A percentile compares a stretch with the other conserved stretches of the same genome.
These are phyloP conservation scores for Mormyrus lacerda DNA, from an alignment of 2,113 vertebrate species.

Conservation along the genomic window DNA sequence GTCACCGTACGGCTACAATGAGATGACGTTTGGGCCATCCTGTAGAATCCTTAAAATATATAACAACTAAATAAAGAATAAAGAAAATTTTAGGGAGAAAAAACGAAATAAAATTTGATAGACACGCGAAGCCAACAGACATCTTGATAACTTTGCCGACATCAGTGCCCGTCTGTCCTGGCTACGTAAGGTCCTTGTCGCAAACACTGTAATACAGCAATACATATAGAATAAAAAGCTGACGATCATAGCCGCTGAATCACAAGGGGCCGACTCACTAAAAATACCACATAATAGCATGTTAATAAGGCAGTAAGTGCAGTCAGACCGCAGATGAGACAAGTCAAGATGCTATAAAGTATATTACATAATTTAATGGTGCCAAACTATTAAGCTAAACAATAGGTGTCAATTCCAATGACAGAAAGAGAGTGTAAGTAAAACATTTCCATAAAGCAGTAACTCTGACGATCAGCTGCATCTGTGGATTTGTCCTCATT, in stretches of 20 bases:
- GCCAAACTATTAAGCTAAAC: not conserved
- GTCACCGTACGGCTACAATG: no score
- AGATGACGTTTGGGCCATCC: no score
- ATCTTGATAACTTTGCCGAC: not conserved
- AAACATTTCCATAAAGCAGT: not conserved
- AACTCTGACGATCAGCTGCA: not conserved
- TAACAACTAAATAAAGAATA: not conserved
- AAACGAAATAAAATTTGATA: not conserved
- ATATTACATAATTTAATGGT: not conserved
- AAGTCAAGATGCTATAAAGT: not conserved
- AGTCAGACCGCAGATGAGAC: not conserved
- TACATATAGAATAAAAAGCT: not conserved
- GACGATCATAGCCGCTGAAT: not conserved
- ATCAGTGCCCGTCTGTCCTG: not conserved
- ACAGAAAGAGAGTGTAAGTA: not conserved
- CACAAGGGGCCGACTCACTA: not conserved
- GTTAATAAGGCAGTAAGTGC: not conserved
- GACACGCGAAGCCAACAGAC: not conserved
- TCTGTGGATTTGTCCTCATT: not conserved
- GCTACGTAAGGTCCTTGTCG: not conserved
- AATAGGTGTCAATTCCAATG: not conserved
- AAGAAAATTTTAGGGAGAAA: not conserved
- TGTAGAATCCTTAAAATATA: no score
- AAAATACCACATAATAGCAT: not conserved
- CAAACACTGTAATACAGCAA: not conserved